Evolutionary conservation across 2,113 vertebrate species (phyloP).

Genomic region (Ramphastos sulfuratus): DNA sequence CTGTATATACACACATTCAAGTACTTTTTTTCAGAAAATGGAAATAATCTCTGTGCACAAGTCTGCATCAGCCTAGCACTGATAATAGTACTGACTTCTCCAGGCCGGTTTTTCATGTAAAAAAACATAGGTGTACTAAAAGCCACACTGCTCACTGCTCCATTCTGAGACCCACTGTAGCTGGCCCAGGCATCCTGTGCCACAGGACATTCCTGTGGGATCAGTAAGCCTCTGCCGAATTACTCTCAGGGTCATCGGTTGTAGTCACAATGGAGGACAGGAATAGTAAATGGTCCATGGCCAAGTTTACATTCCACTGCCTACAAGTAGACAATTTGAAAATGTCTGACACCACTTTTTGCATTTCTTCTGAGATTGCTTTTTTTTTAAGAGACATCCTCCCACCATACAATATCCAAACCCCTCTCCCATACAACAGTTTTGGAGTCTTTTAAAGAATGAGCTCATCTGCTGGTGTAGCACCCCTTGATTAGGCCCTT

Average conservation of each 20-base stretch:
- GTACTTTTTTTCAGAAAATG: background rate
- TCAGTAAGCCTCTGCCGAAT: background rate
- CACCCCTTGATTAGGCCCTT: constrained; percentile 18
- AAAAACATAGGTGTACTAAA: background rate
- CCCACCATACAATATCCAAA: background rate
- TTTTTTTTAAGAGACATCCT: background rate
- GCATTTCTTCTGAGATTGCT: background rate
- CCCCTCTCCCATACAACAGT: background rate
- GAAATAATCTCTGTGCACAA: background rate
- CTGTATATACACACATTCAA: background rate
- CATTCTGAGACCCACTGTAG: accelerated
- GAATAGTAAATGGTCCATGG: background rate
- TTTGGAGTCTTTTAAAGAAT: background rate
- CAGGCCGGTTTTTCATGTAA: background rate
- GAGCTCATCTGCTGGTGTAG: background rate
- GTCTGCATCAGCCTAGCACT: background rate
- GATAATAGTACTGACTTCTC: background rate
- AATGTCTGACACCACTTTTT: background rate
- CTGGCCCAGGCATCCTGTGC: background rate
- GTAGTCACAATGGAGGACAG: background rate
- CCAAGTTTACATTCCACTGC: background rate
- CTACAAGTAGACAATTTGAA: background rate
- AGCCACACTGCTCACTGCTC: accelerated
- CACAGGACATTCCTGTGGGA: background rate
- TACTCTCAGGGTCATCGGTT: too few relatives aligned